These are phyloP conservation scores for Galeruca laticollis DNA, from an alignment of 2,888 invertebrate species.

Conservation along the genomic window DNA sequence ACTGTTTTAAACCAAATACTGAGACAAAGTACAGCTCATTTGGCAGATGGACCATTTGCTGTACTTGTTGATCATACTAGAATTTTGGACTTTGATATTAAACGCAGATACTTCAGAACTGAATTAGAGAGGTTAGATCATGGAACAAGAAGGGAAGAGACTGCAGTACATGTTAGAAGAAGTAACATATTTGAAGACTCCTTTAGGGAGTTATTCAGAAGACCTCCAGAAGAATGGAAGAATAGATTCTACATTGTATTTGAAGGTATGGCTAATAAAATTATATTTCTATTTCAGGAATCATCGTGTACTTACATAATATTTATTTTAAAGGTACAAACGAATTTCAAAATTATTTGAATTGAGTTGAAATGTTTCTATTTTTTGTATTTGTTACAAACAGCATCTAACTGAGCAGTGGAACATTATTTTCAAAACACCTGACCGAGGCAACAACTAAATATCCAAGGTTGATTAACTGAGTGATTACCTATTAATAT, in stretches of 20 bases:
- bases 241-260: conserved; percentile 92
- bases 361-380: no score
- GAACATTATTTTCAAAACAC: no score
- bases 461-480: no score
- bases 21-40: conserved; percentile 81
- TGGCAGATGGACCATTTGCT: conserved; percentile 89
- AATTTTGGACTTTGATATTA: conserved; percentile 91
- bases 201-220: conserved; percentile 85
- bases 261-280: conserved; percentile 74
- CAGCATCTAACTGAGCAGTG: no score
- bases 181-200: conserved; percentile 91
- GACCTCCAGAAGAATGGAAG: conserved; percentile 90
- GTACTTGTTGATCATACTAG: conserved; percentile 89
- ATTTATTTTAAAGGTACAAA: no score
- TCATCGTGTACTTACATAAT: no score
- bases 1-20: conserved; percentile 91
- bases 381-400: no score
- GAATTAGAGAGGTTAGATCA: conserved; percentile 87
- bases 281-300: background rate
- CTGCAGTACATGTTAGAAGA: conserved; percentile 87
- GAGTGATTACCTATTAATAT: no score
- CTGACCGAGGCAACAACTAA: no score
- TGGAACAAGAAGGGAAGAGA: conserved; percentile 82
- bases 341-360: no score
- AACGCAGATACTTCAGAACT: conserved; percentile 87